A percentile compares a stretch with the other conserved stretches of the same genome.
Conservation (phyloP, 1,140 invertebrate species). For the Zaprionus inermis region DNA sequence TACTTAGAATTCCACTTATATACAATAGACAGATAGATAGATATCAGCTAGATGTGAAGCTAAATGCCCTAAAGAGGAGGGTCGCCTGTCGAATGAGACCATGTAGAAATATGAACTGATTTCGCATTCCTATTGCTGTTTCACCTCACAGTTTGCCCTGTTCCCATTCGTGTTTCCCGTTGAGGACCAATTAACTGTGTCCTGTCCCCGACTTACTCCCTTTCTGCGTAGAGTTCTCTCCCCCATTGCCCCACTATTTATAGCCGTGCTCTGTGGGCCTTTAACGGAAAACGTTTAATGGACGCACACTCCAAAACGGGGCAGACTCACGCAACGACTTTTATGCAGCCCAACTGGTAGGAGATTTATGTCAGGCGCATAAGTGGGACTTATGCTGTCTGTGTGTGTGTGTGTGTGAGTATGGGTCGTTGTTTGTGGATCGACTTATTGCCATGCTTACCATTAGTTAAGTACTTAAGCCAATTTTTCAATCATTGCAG, state of each 20-base stretch:
- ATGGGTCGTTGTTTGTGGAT: constrained; percentile 28
- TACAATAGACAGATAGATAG: not conserved
- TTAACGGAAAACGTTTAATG: constrained; percentile 41
- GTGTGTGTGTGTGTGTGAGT: constrained; percentile 4
- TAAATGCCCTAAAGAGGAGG: not conserved
- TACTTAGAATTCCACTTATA: not conserved
- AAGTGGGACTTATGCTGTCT: not conserved
- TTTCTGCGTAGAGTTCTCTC: not conserved
- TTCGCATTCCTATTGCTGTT: not conserved
- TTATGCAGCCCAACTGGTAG: constrained; percentile 11
- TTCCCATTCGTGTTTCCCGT: not conserved
- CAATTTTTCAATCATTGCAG: constrained; percentile 63
- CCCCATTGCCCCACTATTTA: constrained; percentile 30
- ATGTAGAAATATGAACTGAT: not conserved
- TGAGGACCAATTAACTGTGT: constrained; percentile 36
- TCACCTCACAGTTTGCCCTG: not conserved
- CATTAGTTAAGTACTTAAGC: constrained; percentile 63
- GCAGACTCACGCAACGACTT: constrained; percentile 32
- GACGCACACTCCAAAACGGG: constrained; percentile 37
- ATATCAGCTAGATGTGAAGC: too few species aligned
- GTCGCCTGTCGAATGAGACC: not conserved
- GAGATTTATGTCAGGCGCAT: constrained; percentile 41
- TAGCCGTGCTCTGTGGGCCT: constrained; percentile 19
- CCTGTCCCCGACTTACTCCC: constrained; percentile 12
- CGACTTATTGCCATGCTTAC: constrained; percentile 66